Evolutionary conservation across 2,888 invertebrate species (phyloP), one percentile per base, ranked within the genome.

Genomic region (Meandrusa payeni): DNA sequence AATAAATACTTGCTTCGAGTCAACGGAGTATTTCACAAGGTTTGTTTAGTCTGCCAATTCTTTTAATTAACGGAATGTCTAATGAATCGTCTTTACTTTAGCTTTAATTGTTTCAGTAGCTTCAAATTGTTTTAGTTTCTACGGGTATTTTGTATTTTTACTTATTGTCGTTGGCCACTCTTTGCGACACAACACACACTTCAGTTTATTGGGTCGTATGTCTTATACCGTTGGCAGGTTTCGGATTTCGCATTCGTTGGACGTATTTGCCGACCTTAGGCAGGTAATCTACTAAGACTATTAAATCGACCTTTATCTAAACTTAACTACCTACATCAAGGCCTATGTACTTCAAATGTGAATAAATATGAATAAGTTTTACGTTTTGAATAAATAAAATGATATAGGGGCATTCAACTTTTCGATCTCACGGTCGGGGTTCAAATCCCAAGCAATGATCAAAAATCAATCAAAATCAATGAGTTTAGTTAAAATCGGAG

Each of bases 61-160:
- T 55, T 65, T 15, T 59, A 61, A 65, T 65, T 66, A 59, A 59
- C 54, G 37, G 27, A 47, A 58, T 41, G 57, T 62, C 57, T 57
- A 59, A 60, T 61, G 45, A 50, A 48, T 39, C 38, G 46, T 48
- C 51, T 39, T 41, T 41, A 46, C 36, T 50, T 26, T 23, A 13
- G 10, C 32, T 33, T 38, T 17, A 22, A 31, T 42, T n/a, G 37
- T 20, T n/a, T 6, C 10, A 37, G 39, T 26, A 44, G 32, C 22
- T 40, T 31, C 36, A 22, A 34, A 47, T 45, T 49, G 51, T 54
- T 51, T 45, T 48, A 47, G 52, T 51, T 44, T 39, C 41, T 42
- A 23, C 26, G 41, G n/a, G n/a, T n/a, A n/a, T n/a, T n/a, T 3
- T 2, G 15, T 15, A 15, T 15, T 15, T 15, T 15, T 15, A 15